These are phyloP conservation scores for Malurus elegans DNA, from an alignment of 2,113 vertebrate species.

Conservation along the genomic window DNA sequence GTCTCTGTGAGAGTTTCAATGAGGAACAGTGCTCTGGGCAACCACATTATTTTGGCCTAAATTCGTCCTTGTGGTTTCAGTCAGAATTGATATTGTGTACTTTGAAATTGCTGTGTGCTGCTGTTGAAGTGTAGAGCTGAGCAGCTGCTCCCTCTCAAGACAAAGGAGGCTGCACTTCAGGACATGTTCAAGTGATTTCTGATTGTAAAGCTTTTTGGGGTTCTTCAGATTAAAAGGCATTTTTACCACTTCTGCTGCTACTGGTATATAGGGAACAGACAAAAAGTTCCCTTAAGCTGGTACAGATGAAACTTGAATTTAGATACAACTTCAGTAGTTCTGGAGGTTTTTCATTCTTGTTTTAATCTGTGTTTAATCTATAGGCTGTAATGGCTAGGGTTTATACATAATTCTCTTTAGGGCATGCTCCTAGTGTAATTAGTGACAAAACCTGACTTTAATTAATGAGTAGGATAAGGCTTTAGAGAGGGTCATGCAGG, in stretches of 20 bases:
- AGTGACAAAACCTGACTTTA: constrained; percentile 31
- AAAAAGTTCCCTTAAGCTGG: neutral
- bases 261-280: neutral
- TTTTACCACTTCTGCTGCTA: constrained; percentile 25
- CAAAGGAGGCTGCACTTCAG: constrained; percentile 34
- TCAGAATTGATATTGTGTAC: neutral
- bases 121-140: neutral
- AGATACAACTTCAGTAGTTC: neutral
- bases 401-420: constrained; percentile 13
- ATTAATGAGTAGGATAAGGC: constrained; percentile 21
- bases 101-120: neutral
- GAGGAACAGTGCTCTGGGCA: neutral
- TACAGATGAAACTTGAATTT: neutral
- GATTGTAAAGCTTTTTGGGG: constrained; percentile 23
- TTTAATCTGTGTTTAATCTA: neutral
- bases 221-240: constrained; percentile 27
- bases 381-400: neutral
- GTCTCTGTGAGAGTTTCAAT: neutral
- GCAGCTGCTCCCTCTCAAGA: constrained; percentile 46
- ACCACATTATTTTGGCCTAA: neutral
- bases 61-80: neutral
- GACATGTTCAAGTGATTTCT: constrained; percentile 1
- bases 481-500: neutral
- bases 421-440: constrained; percentile 4
- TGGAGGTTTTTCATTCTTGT: neutral